phyloP scores from a whole-genome alignment of 2,797 vertebrate genomes.

The Heliangelus exortis region DNA sequence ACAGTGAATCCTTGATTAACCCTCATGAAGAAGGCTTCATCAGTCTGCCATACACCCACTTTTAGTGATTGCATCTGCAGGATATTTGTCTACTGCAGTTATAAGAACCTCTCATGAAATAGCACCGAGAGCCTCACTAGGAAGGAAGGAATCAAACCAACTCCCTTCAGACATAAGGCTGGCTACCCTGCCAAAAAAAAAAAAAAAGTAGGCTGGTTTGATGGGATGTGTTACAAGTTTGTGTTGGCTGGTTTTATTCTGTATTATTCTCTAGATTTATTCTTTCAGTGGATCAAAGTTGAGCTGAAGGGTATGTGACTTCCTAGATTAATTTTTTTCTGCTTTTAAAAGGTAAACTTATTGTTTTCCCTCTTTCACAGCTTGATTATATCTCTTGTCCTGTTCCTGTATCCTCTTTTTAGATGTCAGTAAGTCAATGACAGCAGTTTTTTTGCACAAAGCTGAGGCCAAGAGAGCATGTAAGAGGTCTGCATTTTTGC shows the following conservation, averaged over 20 bases:
- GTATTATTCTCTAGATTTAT: background rate
- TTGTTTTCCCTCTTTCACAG: background rate
- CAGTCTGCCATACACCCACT: background rate
- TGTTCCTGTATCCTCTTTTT: background rate
- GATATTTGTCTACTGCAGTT: background rate
- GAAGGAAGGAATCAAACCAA: background rate
- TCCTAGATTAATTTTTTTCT: no score
- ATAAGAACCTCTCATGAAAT: background rate
- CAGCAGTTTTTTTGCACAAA: background rate
- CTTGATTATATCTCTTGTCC: background rate
- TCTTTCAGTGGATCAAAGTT: background rate
- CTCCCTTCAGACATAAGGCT: background rate
- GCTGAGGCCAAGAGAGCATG: background rate
- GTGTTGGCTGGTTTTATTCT: background rate
- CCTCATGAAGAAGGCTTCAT: background rate
- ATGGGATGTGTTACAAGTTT: background rate
- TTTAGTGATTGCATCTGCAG: background rate
- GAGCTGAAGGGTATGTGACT: background rate
- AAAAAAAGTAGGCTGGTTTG: background rate
- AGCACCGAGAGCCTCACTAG: background rate
- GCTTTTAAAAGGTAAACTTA: background rate
- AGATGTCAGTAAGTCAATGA: background rate
- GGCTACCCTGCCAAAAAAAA: background rate
- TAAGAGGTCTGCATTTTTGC: background rate
- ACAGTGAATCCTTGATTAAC: background rate